Evolutionary conservation across 2,113 vertebrate species (phyloP), one percentile per base, ranked within the genome.

Genomic region (Gila orcuttii): DNA sequence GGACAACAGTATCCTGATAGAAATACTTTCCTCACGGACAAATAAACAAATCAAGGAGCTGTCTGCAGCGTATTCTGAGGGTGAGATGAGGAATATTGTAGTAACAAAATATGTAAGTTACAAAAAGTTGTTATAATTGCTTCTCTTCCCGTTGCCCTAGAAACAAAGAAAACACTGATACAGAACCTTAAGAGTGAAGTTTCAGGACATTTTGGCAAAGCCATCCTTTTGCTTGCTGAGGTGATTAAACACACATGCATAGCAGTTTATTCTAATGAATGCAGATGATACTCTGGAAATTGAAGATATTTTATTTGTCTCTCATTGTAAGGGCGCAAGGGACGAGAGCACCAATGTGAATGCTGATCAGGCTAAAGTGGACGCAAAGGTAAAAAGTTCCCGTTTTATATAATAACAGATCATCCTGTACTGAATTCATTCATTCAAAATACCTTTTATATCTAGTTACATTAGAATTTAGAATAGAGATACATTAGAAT

Each of bases 21-120:
- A 96, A 92, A 96, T 96, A 68, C 90, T 96, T 77, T 93, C 94
- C 10, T 96, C 95, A 68, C 95, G 96, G 84, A 93, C 91, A 73
- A 94, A 92, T 84, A 86, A 92, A 55, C 95, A 97, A 85, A 93
- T 96, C 28, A 94, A 90, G 89, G 95, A 93, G 75, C 87, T 96
- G 17, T 79, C 62, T 0, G 93, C 94, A 3, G 93, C 89, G 94
- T 96, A 25, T 74, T 42, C 55, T 57, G 86, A 76, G 66, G n/a
- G 12, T 47, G 10, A 68, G 28, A 21, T 77, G 15, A 66, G 0
- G 31, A 84, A 83, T 74, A 11, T 15, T 79, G 28, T 52, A 19
- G 31, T 79, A 42, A 25, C 4, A 8, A n/a, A 59, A 42, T 60
- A 23, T 21, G 8, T 31, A 55, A 21, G 7, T 31, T 17, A 31